Evolutionary conservation across 2,797 vertebrate species (phyloP).

Genomic region (Protonibea diacanthus): DNA sequence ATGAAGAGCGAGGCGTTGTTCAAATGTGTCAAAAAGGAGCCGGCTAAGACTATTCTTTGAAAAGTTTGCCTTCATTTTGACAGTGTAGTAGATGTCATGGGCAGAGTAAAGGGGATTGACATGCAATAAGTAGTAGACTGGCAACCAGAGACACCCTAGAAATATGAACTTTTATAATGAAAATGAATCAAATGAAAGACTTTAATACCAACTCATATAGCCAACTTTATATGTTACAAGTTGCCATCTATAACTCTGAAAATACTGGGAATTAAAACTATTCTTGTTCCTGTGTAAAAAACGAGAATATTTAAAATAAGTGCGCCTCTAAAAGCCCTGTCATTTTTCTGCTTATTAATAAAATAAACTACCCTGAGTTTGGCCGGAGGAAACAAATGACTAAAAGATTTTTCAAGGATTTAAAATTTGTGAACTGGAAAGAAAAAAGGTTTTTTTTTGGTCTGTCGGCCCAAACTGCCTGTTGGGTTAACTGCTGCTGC

Average conservation of each 20-base stretch:
- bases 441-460: background rate
- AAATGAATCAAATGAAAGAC: background rate
- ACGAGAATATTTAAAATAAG: background rate
- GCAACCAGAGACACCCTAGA: background rate
- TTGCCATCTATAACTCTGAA: background rate
- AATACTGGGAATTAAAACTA: background rate
- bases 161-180: background rate
- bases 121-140: background rate
- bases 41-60: background rate
- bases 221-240: background rate
- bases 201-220: background rate
- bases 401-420: background rate
- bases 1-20: background rate
- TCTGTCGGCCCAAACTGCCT: background rate
- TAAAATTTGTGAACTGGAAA: background rate
- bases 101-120: background rate
- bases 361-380: background rate
- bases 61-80: background rate
- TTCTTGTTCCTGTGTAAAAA: background rate
- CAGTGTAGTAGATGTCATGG: background rate
- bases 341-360: conserved; percentile 10
- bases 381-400: conserved; percentile 4
- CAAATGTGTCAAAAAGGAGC: background rate
- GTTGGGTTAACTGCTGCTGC: conserved; percentile 16
- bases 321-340: background rate